A percentile compares a stretch with the other conserved stretches of the same genome.
Evolutionary conservation across 2,888 invertebrate genomes (phyloP).

Genomic region (Troides oblongomaculatus): DNA sequence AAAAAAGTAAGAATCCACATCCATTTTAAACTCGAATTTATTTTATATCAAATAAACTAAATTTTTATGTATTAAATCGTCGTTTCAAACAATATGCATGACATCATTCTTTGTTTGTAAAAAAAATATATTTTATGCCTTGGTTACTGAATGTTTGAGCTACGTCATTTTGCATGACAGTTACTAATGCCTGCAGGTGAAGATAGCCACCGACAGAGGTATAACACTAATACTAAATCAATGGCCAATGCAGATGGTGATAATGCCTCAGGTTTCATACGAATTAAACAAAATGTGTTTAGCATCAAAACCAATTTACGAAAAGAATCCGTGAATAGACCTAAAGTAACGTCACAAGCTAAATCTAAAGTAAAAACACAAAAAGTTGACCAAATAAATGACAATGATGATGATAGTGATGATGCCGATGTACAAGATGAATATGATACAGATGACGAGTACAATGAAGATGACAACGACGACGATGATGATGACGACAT

Average conservation of each 20-base stretch:
- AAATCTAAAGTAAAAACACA: conserved; percentile 7
- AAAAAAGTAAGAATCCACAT: conserved; percentile 94
- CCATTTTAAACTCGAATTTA: conserved; percentile 66
- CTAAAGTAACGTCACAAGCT: conserved; percentile 5
- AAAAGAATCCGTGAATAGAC: conserved; percentile 44
- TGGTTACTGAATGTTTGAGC: conserved; percentile 78
- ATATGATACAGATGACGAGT: conserved; percentile 56
- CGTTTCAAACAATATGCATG: conserved; percentile 68
- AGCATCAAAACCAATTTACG: conserved; percentile 31
- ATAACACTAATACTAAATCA: conserved; percentile 71
- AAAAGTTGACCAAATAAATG: conserved; percentile 33
- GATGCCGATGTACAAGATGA: conserved; percentile 71
- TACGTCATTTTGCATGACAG: conserved; percentile 81
- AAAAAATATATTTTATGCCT: conserved; percentile 64
- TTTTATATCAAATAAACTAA: conserved; percentile 33
- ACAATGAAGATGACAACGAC: conserved; percentile 44
- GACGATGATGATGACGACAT: conserved; percentile 62
- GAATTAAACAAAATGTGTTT: conserved; percentile 44
- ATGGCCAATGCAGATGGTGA: conserved; percentile 78
- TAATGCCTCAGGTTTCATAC: conserved; percentile 59
- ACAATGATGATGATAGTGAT: conserved; percentile 67
- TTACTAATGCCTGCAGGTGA: conserved; percentile 82
- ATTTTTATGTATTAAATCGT: conserved; percentile 39
- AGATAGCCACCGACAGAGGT: conserved; percentile 73
- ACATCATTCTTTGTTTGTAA: conserved; percentile 71